Evolutionary conservation across 2,888 invertebrate genomes (phyloP), one percentile per base, ranked within the genome.

Genomic region (Pristionchus japonicus): DNA sequence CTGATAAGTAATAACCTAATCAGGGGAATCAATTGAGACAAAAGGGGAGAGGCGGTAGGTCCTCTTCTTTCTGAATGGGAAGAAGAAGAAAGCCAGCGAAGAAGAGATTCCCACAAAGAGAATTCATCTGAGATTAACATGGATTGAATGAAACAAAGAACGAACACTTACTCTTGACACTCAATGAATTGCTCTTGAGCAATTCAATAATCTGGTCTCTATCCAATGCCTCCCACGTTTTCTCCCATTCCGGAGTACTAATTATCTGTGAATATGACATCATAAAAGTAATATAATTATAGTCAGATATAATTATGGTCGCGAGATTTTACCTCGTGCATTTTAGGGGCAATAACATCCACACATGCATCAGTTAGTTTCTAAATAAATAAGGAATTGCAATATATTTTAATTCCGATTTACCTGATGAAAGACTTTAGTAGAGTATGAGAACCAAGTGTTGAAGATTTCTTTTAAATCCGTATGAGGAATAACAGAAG

Each of bases 361-460:
- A 94, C 91, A 88, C 94, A 94, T 3, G 93, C 90, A 57, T 90
- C 88, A 61, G 92, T 92, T 2, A 93, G 89, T n/a, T 88, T 89
- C 90, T 91, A 84, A 85, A 47, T 20, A n/a, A 17, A 31, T 31
- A 17, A 27, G 52, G 52, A 20, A 4, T 52, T 52, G 23, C 4
- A 2, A 23, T 20, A 11, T 17, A 27, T 2, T 20, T 11, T 83
- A 4, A 83, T 9, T 49, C 2, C 40, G 15, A 31, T 15, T 57
- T 13, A 91, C 91, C 67, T 91, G 90, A 87, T 95, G 95, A 87
- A 92, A 93, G 7, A 93, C 93, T 85, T 93, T 94, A 20, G 95
- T 95, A 37, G 95, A 94, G 90, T 95, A 95, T 90, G 95, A 95
- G 92, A 95, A 95, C 95, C 95, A 95, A 3, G 95, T 94, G 91